Conservation (phyloP, 2,797 vertebrate species). For the Triplophysa bombifrons region DNA sequence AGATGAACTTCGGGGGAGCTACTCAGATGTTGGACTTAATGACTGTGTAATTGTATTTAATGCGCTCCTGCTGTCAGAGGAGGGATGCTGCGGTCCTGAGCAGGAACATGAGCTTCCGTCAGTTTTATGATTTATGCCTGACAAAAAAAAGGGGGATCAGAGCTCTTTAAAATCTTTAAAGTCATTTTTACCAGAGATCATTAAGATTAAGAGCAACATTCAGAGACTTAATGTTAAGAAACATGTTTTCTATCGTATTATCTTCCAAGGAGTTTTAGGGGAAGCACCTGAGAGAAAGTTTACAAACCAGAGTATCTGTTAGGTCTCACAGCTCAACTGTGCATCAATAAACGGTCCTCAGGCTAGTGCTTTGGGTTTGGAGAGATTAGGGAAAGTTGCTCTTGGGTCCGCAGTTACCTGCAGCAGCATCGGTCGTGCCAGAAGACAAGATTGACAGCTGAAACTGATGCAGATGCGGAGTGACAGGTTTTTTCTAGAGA, state of each 20-base stretch:
- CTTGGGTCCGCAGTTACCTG: neutral
- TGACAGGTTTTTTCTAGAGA: constrained; percentile 24
- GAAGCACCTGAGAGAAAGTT: neutral
- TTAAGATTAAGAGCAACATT: neutral
- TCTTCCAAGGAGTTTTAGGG: neutral
- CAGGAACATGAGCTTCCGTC: neutral
- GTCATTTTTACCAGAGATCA: neutral
- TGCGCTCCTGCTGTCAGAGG: constrained; percentile 35
- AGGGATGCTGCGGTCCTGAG: neutral
- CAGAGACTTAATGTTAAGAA: too few relatives aligned
- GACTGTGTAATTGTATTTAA: constrained; percentile 49
- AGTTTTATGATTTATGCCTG: neutral
- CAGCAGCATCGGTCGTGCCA: neutral
- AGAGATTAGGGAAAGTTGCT: neutral
- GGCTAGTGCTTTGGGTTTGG: neutral
- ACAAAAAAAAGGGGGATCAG: neutral
- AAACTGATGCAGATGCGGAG: constrained; percentile 11
- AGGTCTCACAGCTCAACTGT: neutral
- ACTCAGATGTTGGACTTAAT: constrained; percentile 43
- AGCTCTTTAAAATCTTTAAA: too few relatives aligned
- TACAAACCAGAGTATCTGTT: neutral
- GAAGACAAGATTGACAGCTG: neutral
- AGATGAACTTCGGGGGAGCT: constrained; percentile 45
- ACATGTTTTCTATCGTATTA: too few relatives aligned
- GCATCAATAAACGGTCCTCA: neutral